Evolutionary conservation across 1,140 invertebrate species (phyloP).

Genomic region (Tetragonula clypearis): DNA sequence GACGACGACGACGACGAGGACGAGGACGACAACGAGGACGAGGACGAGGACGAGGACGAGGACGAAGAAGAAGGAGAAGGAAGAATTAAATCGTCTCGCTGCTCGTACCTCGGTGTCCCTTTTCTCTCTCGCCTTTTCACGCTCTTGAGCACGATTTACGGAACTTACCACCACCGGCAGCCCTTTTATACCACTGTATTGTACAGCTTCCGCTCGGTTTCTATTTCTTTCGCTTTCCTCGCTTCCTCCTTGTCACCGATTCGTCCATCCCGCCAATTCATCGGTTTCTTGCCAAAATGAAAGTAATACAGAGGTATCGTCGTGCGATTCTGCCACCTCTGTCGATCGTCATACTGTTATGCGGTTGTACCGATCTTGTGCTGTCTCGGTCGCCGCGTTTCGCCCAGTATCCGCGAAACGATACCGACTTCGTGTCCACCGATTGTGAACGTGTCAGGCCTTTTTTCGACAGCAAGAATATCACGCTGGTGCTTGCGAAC

Average conservation of each 20-base stretch:
- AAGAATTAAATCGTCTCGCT: slow-evolving; percentile 36
- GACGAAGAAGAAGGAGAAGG: slow-evolving; percentile 3
- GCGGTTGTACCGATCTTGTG: slow-evolving; percentile 45
- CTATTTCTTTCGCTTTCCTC: slow-evolving; percentile 7
- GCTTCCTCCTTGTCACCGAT: neutral
- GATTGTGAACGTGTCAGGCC: slow-evolving; percentile 68
- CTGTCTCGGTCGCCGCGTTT: slow-evolving; percentile 63
- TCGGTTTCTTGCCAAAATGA: slow-evolving; percentile 59
- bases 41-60: neutral
- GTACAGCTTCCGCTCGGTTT: slow-evolving; percentile 5
- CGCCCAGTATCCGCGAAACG: slow-evolving; percentile 40
- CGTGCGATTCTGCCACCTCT: slow-evolving; percentile 45
- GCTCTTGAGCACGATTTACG: slow-evolving; percentile 25
- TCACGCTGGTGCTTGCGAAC: slow-evolving; percentile 50
- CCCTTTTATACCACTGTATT: slow-evolving; percentile 12
- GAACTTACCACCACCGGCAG: slow-evolving; percentile 21
- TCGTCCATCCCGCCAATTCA: slow-evolving; percentile 2
- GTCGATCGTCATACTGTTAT: slow-evolving; percentile 40
- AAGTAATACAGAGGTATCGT: slow-evolving; percentile 48
- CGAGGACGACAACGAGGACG: neutral
- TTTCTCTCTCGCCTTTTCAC: slow-evolving; percentile 4
- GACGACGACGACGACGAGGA: neutral
- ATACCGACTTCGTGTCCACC: slow-evolving; percentile 22
- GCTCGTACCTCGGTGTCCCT: slow-evolving; percentile 4
- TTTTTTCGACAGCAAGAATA: slow-evolving; percentile 72